Conservation (phyloP, 2,113 vertebrate species). For the Pleuronectes platessa region DNA sequence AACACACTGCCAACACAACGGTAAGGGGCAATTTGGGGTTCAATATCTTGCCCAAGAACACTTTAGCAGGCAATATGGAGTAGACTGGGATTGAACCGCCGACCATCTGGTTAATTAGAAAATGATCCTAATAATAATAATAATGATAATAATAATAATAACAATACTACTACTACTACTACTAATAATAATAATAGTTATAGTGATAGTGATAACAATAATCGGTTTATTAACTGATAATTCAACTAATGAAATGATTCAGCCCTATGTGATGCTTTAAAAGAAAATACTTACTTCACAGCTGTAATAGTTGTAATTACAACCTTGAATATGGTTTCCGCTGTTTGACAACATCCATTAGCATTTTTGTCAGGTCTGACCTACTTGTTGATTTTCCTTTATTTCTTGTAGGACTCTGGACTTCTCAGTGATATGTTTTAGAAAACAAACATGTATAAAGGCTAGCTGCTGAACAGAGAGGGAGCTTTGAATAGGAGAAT, state of each 20-base stretch:
- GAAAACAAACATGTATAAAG: slow-evolving; percentile 80
- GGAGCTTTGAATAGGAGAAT: slow-evolving; percentile 72
- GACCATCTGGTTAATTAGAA: too few species aligned
- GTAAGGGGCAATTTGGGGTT: too few species aligned
- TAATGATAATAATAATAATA: neutral
- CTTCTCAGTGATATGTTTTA: slow-evolving; percentile 71
- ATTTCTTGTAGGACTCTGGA: slow-evolving; percentile 55
- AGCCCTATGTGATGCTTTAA: neutral
- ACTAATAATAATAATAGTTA: neutral
- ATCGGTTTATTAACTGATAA: neutral
- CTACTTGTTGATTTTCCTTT: slow-evolving; percentile 75
- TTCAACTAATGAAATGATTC: neutral
- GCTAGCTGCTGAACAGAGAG: slow-evolving; percentile 71
- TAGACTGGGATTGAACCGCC: too few species aligned
- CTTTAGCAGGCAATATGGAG: too few species aligned
- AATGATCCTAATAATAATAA: neutral
- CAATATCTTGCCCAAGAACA: too few species aligned
- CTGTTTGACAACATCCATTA: neutral
- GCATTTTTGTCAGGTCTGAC: slow-evolving; percentile 42
- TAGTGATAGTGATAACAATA: neutral
- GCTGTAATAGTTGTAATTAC: neutral
- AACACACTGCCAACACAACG: too few species aligned
- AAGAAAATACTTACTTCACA: too few species aligned
- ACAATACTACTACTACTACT: neutral
- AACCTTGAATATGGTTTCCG: neutral